Evolutionary conservation across 1,140 invertebrate species (phyloP).

Genomic region (roundworm (Caenorhabditis elegans)): DNA sequence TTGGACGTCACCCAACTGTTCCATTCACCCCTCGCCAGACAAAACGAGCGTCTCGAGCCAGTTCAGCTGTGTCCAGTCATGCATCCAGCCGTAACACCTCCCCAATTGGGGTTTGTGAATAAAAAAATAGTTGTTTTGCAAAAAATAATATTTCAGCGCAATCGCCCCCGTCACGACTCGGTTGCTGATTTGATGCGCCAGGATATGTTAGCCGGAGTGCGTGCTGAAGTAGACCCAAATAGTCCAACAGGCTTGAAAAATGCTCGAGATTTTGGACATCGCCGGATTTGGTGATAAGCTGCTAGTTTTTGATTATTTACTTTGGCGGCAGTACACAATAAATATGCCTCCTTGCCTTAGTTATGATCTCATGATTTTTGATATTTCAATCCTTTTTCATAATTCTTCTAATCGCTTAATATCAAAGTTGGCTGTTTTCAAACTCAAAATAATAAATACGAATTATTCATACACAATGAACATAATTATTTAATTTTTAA

Average conservation of each 20-base stretch:
- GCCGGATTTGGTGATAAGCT: not conserved
- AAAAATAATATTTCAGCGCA: not conserved
- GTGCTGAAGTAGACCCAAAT: not conserved
- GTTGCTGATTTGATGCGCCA: constrained; percentile 13
- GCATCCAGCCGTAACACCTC: not conserved
- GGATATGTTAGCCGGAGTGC: not conserved
- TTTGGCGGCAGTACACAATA: too few relatives aligned
- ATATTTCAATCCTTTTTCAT: too few relatives aligned
- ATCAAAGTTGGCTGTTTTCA: too few relatives aligned
- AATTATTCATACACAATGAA: too few relatives aligned
- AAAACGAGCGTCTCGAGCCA: not conserved
- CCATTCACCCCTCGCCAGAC: constrained; percentile 8
- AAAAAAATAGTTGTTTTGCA: not conserved
- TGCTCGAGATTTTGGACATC: not conserved
- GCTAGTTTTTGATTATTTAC: too few relatives aligned
- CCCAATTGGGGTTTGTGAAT: not conserved
- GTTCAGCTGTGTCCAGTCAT: constrained; percentile 7
- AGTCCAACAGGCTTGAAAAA: not conserved
- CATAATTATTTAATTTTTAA: too few relatives aligned
- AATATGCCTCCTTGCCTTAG: not conserved
- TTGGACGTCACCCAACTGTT: constrained; percentile 14
- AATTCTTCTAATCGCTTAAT: too few relatives aligned
- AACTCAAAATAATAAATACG: too few relatives aligned
- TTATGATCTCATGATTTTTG: constrained; percentile 7
- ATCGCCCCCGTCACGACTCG: not conserved